phyloP scores from a whole-genome alignment of 2,888 invertebrate genomes.

The Dioctria rufipes region DNA sequence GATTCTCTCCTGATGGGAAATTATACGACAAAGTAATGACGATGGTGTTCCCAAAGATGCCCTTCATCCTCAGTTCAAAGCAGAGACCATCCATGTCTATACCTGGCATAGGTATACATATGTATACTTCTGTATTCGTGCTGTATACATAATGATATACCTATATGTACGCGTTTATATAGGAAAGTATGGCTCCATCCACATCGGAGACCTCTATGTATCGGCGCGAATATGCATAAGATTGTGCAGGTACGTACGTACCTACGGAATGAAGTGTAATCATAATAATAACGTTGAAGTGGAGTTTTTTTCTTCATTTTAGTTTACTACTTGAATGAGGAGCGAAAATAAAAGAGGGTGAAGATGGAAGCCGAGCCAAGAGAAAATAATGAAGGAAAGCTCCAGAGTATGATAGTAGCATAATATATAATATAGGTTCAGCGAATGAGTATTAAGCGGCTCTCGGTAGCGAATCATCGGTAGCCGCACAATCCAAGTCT shows the following conservation, averaged over 20 bases:
- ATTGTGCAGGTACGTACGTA: constrained; percentile 26
- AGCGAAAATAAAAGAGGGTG: constrained; percentile 44
- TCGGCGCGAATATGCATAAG: constrained; percentile 42
- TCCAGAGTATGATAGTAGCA: too few species aligned
- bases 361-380: constrained; percentile 12
- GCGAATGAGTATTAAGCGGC: constrained; percentile 53
- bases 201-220: not conserved
- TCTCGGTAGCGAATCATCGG: constrained; percentile 59
- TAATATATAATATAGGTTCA: constrained; percentile 15
- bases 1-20: constrained; percentile 48
- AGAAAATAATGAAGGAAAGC: constrained; percentile 45
- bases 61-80: constrained; percentile 13
- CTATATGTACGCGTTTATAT: too few species aligned
- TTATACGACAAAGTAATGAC: constrained; percentile 48
- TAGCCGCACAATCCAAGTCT: constrained; percentile 60
- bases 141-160: too few species aligned
- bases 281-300: constrained; percentile 48
- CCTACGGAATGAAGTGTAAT: constrained; percentile 38
- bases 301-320: constrained; percentile 44
- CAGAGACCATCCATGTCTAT: not conserved
- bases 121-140: too few species aligned
- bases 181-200: not conserved
- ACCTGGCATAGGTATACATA: not conserved
- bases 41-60: constrained; percentile 35
- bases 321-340: constrained; percentile 38